Evolutionary conservation across 2,797 vertebrate genomes (phyloP).

Genomic region (Tinamus major): DNA sequence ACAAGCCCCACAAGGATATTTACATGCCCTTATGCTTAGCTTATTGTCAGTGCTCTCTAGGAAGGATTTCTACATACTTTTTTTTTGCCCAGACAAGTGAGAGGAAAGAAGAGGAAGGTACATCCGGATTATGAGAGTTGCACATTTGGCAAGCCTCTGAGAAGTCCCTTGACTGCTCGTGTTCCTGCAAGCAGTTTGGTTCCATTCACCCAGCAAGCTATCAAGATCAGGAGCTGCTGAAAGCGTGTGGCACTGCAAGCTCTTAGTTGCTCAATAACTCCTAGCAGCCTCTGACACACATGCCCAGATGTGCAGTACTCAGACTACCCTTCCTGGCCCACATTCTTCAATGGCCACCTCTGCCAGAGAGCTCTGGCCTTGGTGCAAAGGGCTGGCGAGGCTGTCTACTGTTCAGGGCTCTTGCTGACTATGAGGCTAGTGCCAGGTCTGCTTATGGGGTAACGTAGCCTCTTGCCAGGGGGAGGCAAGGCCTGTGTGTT

Average conservation of each 20-base stretch:
- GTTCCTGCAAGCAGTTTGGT: neutral
- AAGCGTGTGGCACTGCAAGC: neutral
- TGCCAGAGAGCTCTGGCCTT: neutral
- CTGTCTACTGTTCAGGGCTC: neutral
- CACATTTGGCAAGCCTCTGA: neutral
- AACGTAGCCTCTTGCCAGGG: neutral
- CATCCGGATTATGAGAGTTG: neutral
- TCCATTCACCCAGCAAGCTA: neutral
- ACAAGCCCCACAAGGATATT: constrained; percentile 4
- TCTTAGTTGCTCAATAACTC: neutral
- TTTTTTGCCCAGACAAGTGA: neutral
- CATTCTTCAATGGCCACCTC: neutral
- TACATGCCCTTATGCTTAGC: constrained; percentile 1
- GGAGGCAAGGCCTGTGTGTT: neutral
- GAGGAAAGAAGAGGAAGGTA: neutral
- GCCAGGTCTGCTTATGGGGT: neutral
- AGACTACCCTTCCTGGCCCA: neutral
- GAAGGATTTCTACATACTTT: neutral
- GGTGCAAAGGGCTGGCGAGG: neutral
- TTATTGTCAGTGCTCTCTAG: neutral
- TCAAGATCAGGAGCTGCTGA: neutral
- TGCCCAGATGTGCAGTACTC: neutral
- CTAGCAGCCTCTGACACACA: neutral
- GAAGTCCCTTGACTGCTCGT: neutral
- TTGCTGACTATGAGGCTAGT: neutral